Conservation (phyloP, 2,888 invertebrate genomes). For the Yponomeuta malinellus region DNA sequence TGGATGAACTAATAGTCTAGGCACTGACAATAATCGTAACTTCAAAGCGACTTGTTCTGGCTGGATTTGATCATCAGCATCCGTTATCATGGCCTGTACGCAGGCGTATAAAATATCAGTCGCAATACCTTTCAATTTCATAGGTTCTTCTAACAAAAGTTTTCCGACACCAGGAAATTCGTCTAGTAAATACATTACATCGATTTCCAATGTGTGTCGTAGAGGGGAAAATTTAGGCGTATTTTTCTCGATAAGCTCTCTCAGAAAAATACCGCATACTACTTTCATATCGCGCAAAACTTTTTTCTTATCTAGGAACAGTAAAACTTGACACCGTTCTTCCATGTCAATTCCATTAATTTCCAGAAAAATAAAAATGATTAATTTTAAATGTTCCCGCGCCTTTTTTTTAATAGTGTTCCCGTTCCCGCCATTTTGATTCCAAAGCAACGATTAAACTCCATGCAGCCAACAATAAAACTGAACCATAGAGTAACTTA, state of each 20-base stretch:
- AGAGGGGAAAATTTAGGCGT: conserved; percentile 52
- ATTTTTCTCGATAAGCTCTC: conserved; percentile 38
- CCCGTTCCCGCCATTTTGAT: not conserved
- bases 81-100: conserved; percentile 36
- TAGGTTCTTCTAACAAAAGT: conserved; percentile 49
- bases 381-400: too few relatives aligned
- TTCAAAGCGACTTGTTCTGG: conserved; percentile 44
- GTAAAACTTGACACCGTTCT: conserved; percentile 43
- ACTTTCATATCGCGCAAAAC: conserved; percentile 43
- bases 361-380: too few relatives aligned
- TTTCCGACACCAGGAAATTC: conserved; percentile 41
- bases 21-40: conserved; percentile 45
- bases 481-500: too few relatives aligned
- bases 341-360: conserved; percentile 32
- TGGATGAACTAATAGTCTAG: conserved; percentile 29
- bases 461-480: not conserved
- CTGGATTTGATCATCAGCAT: conserved; percentile 29
- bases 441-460: not conserved
- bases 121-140: conserved; percentile 42
- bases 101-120: conserved; percentile 53
- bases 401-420: too few relatives aligned
- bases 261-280: conserved; percentile 40
- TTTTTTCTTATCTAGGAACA: conserved; percentile 54
- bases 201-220: conserved; percentile 46
- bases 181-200: conserved; percentile 53